A percentile compares a stretch with the other conserved stretches of the same genome.
Evolutionary conservation across 2,113 vertebrate species (phyloP).

Genomic region (Labeo rohita): DNA sequence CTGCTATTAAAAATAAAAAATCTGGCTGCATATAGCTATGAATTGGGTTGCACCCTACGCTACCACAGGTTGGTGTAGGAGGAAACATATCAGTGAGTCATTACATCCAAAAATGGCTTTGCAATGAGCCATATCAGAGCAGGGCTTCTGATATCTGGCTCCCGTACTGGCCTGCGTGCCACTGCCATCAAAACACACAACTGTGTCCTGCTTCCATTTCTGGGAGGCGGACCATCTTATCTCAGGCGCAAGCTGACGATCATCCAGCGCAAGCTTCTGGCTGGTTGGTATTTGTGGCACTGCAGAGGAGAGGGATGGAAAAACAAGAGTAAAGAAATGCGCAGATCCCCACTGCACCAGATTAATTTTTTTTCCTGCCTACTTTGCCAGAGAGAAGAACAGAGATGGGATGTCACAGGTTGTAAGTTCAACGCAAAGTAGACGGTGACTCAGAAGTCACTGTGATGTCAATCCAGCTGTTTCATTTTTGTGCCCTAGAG

Average conservation of each 20-base stretch:
- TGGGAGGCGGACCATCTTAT: constrained; percentile 17
- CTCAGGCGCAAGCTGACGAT: not conserved
- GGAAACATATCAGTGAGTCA: constrained; percentile 45
- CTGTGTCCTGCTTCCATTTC: constrained; percentile 40
- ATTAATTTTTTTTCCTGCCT: not conserved
- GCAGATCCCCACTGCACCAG: constrained; percentile 33
- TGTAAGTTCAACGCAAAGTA: constrained; percentile 2
- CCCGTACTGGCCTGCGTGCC: not conserved
- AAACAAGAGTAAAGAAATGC: constrained; percentile 27
- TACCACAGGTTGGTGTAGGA: constrained; percentile 43
- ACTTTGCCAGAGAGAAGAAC: constrained; percentile 9
- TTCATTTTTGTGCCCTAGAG: not conserved
- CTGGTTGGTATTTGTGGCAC: constrained; percentile 45
- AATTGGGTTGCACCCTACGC: constrained; percentile 36
- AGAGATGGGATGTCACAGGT: constrained; percentile 18
- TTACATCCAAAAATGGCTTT: constrained; percentile 55
- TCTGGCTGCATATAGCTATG: constrained; percentile 33
- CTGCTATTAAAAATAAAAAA: not conserved
- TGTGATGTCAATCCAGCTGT: constrained; percentile 27
- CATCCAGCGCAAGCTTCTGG: constrained; percentile 35
- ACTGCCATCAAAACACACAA: constrained; percentile 1
- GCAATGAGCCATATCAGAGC: constrained; percentile 30
- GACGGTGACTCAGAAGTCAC: constrained; percentile 18
- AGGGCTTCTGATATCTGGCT: constrained; percentile 50
- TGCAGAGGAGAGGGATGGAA: constrained; percentile 36